phyloP scores from a whole-genome alignment of 2,113 vertebrate species.

The Haplotaxodon microlepis region DNA sequence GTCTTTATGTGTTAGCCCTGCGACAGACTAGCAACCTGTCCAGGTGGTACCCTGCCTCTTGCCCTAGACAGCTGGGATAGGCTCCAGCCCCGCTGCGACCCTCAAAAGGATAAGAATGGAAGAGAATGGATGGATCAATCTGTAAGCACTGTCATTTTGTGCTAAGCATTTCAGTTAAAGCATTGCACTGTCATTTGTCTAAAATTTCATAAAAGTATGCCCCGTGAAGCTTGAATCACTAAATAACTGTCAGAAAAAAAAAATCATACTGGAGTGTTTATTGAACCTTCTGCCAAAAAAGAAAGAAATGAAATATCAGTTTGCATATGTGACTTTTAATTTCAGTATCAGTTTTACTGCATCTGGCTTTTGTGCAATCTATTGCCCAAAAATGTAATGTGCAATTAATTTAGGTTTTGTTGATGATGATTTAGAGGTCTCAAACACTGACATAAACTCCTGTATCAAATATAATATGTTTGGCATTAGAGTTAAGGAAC shows the following conservation, averaged over 20 bases:
- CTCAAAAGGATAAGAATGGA: neutral
- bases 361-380: rapidly evolving
- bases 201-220: neutral
- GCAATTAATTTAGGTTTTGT: neutral
- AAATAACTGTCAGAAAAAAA: neutral
- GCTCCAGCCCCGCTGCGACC: neutral
- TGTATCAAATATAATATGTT: neutral
- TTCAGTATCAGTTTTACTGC: neutral
- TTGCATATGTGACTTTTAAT: neutral
- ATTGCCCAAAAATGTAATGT: neutral
- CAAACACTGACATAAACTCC: neutral
- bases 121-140: neutral
- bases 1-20: neutral
- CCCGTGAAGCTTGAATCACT: neutral
- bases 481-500: neutral
- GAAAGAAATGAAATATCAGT: neutral
- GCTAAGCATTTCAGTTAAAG: neutral
- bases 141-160: neutral
- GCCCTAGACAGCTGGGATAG: neutral
- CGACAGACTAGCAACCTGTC: neutral
- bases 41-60: neutral
- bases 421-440: neutral
- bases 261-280: neutral
- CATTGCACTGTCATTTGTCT: neutral
- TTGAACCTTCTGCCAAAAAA: neutral